Evolutionary conservation across 2,888 invertebrate genomes (phyloP), one percentile per base, ranked within the genome.

Genomic region (Tribolium freemani): DNA sequence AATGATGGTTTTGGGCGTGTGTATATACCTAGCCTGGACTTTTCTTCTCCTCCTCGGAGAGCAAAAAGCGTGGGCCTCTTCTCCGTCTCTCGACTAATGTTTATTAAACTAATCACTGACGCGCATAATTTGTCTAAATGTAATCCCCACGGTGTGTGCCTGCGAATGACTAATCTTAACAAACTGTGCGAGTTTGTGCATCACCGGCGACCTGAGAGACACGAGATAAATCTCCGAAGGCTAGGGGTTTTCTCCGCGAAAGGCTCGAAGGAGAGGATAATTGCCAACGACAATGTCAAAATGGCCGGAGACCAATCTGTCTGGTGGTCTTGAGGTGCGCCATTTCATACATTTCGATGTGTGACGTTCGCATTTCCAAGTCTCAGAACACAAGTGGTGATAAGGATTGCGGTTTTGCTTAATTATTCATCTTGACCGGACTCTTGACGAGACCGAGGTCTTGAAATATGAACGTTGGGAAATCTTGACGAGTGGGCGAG

Each of bases 31-130:
- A 71, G 64, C 61, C 69, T 64, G 69, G 64, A 67, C 61, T 31
- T 10, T 13, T 73, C 66, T 50, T 60, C 30, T 10, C 67, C 69
- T 26, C 48, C 45, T 8, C 11, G 20, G 69, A 61, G 61, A 16
- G 51, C 67, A 71, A 74, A 72, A 75, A 76, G 73, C 75, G 44
- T 30, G 3, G 20, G 38, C 13, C 10, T 26, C 26, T 10, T 13
- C 66, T 26, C 5, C 26, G 26, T 26, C 26, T 26, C 26, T 53
- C 68, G 78, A 83, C 81, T 81, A 83, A 83, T 84, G 83, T 83
- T 84, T 83, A 85, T 84, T 84, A 83, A 83, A 83, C 83, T 84
- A 85, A 85, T 85, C 84, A 82, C 81, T 83, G 83, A 84, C 82
- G 82, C 81, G 82, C 79, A 84, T 85, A 84, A 86, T 85, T 84